Evolutionary conservation across 1,140 invertebrate genomes (phyloP).

Genomic region (Lepidurus packardi): DNA sequence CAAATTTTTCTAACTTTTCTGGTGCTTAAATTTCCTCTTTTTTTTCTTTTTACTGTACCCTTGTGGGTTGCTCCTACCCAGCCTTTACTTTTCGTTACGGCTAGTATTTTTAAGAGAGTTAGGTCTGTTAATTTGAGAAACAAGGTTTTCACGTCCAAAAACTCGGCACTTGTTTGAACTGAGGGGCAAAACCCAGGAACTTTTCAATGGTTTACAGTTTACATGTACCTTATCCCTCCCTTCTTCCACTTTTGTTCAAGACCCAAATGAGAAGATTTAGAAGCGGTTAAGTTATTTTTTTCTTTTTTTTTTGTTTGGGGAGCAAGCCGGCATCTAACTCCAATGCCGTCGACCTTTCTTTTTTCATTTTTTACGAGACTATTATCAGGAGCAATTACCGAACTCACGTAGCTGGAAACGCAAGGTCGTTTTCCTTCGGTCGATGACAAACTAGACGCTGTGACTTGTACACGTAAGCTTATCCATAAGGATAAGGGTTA

Average conservation of each 20-base stretch:
- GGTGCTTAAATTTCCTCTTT: neutral
- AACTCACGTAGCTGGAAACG: neutral
- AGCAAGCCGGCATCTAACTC: neutral
- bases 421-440: neutral
- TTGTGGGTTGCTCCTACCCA: neutral
- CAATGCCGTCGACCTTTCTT: neutral
- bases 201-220: neutral
- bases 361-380: neutral
- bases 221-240: neutral
- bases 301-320: neutral
- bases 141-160: neutral
- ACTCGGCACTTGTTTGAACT: constrained; percentile 17
- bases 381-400: constrained; percentile 8
- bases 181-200: neutral
- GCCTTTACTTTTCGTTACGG: neutral
- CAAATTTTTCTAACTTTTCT: neutral
- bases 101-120: neutral
- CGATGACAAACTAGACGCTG: constrained; percentile 5
- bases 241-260: neutral
- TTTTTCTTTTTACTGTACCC: neutral
- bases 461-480: too few relatives aligned
- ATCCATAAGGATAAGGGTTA: neutral
- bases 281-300: neutral
- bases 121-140: constrained; percentile 6
- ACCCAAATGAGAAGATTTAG: neutral